These are phyloP conservation scores for Bombus vancouverensis DNA, from an alignment of 1,140 invertebrate genomes.

Conservation along the genomic window DNA sequence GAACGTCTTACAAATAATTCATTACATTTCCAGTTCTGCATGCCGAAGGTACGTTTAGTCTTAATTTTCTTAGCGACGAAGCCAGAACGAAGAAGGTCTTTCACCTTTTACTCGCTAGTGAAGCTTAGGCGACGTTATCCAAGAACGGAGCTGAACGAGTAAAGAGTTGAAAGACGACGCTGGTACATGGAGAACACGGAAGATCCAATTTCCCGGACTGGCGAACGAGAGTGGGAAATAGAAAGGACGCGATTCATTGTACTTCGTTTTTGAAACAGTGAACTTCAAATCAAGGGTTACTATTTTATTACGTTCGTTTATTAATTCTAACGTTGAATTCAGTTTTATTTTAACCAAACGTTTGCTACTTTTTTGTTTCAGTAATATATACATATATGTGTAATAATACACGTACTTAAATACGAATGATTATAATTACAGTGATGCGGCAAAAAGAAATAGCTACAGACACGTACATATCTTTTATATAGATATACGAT, in stretches of 20 bases:
- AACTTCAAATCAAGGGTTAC: slow-evolving; percentile 28
- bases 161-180: neutral
- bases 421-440: too few relatives aligned
- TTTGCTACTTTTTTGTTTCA: too few relatives aligned
- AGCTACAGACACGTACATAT: too few relatives aligned
- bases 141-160: neutral
- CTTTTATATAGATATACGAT: too few relatives aligned
- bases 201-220: slow-evolving; percentile 55
- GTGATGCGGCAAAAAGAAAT: too few relatives aligned
- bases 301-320: neutral
- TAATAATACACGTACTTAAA: too few relatives aligned
- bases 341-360: neutral
- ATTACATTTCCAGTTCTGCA: neutral
- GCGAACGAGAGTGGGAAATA: slow-evolving; percentile 37
- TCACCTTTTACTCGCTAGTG: neutral
- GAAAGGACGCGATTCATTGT: slow-evolving; percentile 37
- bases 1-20: neutral
- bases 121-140: neutral
- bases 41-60: neutral
- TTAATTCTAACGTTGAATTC: neutral
- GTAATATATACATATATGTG: too few relatives aligned
- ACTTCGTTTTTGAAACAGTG: slow-evolving; percentile 11
- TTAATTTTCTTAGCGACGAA: neutral
- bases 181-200: slow-evolving; percentile 7
- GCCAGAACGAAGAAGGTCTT: neutral